Conservation (phyloP, 2,797 vertebrate species). For the Xerus rutilus region DNA sequence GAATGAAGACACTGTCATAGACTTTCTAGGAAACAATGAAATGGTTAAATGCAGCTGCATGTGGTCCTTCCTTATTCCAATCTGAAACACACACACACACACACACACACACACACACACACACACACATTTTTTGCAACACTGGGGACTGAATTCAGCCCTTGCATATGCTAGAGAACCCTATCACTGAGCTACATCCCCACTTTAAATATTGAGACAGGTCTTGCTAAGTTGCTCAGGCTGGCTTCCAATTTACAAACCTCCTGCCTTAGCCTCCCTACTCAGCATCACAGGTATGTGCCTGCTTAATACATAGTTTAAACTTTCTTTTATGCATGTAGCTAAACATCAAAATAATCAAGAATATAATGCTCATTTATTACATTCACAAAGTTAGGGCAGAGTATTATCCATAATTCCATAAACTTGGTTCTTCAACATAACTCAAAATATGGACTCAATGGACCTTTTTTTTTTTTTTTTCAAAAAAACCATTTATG, state of each 20-base stretch:
- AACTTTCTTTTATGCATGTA: constrained; percentile 17
- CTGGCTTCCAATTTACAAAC: too few relatives aligned
- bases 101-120: too few relatives aligned
- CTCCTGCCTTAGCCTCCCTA: too few relatives aligned
- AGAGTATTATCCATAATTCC: constrained; percentile 16
- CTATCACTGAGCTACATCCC: too few relatives aligned
- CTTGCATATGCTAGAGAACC: too few relatives aligned
- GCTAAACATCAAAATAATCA: constrained; percentile 26
- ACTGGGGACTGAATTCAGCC: too few relatives aligned
- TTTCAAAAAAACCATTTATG: not conserved
- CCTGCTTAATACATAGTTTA: not conserved
- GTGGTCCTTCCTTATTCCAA: not conserved
- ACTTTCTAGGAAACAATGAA: constrained; percentile 30
- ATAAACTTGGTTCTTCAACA: not conserved
- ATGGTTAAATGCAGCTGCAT: not conserved
- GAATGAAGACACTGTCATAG: not conserved
- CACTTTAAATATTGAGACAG: too few relatives aligned
- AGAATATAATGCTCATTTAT: not conserved
- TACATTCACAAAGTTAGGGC: not conserved
- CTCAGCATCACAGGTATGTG: too few relatives aligned
- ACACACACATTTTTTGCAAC: too few relatives aligned
- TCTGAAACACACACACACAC: not conserved
- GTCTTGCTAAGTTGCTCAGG: too few relatives aligned
- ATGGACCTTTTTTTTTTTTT: not conserved
- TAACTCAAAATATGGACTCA: constrained; percentile 49